A percentile compares a stretch with the other conserved stretches of the same genome.
These are phyloP conservation scores for Hemiscyllium ocellatum DNA, from an alignment of 2,113 vertebrate genomes.

Conservation along the genomic window DNA sequence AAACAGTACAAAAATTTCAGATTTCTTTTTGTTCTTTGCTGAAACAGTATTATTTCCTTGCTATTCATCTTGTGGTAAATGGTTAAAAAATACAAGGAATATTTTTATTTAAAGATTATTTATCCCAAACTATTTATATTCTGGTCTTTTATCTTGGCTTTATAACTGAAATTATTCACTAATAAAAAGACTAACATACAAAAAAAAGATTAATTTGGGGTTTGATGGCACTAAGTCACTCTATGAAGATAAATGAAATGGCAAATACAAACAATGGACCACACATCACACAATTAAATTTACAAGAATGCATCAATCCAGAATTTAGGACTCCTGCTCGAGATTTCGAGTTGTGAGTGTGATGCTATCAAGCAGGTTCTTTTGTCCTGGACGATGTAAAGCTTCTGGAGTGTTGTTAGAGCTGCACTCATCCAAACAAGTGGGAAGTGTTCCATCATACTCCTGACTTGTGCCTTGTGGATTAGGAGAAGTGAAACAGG, in stretches of 20 bases:
- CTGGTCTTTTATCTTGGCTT: background rate
- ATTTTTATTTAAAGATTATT: background rate
- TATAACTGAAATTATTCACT: background rate
- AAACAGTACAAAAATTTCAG: background rate
- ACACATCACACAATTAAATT: background rate
- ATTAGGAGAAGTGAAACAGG: too few relatives aligned
- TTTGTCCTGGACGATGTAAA: too few relatives aligned
- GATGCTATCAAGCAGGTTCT: too few relatives aligned
- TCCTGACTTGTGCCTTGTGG: too few relatives aligned
- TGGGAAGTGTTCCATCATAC: too few relatives aligned
- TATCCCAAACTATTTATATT: background rate
- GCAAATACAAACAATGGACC: background rate
- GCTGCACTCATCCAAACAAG: too few relatives aligned
- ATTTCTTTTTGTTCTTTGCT: background rate
- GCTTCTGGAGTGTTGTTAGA: too few relatives aligned
- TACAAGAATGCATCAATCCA: background rate
- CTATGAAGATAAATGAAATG: background rate
- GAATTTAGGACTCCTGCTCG: background rate
- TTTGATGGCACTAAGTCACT: background rate
- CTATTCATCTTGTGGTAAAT: background rate
- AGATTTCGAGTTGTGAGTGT: too few relatives aligned
- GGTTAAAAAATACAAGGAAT: background rate
- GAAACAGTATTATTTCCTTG: background rate
- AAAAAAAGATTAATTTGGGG: background rate
- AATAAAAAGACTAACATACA: background rate